These are phyloP conservation scores for Wiebesia pumilae DNA, from an alignment of 1,140 invertebrate species.

Conservation along the genomic window DNA sequence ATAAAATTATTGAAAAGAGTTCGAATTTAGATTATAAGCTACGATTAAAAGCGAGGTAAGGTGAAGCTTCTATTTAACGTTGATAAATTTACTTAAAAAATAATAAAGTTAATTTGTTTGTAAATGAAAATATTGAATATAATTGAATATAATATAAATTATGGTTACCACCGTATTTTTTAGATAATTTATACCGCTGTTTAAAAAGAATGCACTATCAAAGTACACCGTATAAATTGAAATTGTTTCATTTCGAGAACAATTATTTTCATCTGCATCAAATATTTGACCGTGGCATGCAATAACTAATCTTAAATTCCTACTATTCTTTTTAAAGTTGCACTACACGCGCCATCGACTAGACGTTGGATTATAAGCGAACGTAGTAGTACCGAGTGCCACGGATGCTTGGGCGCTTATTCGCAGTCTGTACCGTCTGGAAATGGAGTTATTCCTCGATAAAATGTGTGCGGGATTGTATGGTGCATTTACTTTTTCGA, in stretches of 20 bases:
- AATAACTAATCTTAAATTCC: constrained; percentile 4
- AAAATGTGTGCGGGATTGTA: not conserved
- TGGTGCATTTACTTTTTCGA: constrained; percentile 38
- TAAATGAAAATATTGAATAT: not conserved
- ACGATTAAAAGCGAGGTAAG: too few species aligned
- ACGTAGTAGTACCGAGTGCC: not conserved
- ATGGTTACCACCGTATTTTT: not conserved
- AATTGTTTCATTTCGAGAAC: not conserved
- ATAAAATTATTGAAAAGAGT: not conserved
- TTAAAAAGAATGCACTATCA: too few species aligned
- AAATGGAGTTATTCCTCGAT: constrained; percentile 40
- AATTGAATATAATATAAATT: not conserved
- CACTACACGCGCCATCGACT: constrained; percentile 10
- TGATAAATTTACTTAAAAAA: too few species aligned
- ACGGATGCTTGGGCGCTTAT: constrained; percentile 27
- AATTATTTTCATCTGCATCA: not conserved
- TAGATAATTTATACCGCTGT: not conserved
- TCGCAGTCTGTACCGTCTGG: constrained; percentile 14
- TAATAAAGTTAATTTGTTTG: too few species aligned
- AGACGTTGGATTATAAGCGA: constrained; percentile 28
- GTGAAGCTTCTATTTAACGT: too few species aligned
- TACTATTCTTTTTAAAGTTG: constrained; percentile 27
- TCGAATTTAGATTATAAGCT: too few species aligned
- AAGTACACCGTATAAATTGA: not conserved
- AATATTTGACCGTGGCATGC: not conserved